Conservation (phyloP, 1,140 invertebrate genomes). For the Watersipora subatra region DNA sequence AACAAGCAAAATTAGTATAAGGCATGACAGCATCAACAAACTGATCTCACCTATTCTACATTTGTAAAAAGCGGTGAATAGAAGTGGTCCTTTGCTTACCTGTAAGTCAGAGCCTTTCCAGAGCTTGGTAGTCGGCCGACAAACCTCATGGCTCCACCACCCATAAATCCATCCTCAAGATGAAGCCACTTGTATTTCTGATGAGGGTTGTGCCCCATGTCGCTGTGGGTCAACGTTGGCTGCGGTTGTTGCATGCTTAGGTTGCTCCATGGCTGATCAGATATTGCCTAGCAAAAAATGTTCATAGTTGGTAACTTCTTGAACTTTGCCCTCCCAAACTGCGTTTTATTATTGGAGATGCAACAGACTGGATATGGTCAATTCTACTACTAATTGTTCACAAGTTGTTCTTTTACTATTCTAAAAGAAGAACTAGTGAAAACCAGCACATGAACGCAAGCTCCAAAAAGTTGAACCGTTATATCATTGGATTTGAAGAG, state of each 20-base stretch:
- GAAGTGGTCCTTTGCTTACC: no score
- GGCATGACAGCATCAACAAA: background rate
- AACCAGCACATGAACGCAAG: no score
- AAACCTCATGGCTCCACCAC: background rate
- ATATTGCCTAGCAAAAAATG: constrained; percentile 16
- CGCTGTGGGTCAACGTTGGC: constrained; percentile 25
- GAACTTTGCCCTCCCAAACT: constrained; percentile 5
- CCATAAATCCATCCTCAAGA: background rate
- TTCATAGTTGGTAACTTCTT: background rate
- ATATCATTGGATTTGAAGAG: no score
- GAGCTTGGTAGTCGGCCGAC: background rate
- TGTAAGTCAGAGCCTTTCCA: background rate
- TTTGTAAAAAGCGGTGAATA: no score
- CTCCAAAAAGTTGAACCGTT: no score
- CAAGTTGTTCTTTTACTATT: no score
- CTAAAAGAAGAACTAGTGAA: no score
- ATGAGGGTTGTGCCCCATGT: background rate
- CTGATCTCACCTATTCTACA: no score
- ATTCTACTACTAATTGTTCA: no score
- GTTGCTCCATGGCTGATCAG: constrained; percentile 41
- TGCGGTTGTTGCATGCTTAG: constrained; percentile 43
- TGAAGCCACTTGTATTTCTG: background rate
- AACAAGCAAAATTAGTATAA: background rate
- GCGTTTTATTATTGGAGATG: no score
- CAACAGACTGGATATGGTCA: no score